Conservation (phyloP, 2,888 invertebrate species). For the Phragmatobia fuliginosa region DNA sequence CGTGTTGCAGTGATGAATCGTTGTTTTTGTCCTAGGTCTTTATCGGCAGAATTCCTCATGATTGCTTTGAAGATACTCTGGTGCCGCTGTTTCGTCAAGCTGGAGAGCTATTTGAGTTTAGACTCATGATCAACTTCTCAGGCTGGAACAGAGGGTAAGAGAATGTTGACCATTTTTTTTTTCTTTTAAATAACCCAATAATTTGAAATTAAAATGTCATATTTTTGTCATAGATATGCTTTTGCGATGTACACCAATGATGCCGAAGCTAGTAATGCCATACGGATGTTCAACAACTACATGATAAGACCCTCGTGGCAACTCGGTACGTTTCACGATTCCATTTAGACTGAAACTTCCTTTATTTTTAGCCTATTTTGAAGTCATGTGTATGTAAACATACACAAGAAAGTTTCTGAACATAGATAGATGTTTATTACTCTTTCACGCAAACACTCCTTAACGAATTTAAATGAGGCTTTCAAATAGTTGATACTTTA, state of each 20-base stretch:
- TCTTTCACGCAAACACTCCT: too few relatives aligned
- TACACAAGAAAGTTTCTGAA: too few relatives aligned
- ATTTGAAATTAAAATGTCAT: background rate
- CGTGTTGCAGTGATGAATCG: background rate
- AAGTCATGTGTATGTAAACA: too few relatives aligned
- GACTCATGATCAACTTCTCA: constrained; percentile 92
- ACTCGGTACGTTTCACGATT: constrained; percentile 74
- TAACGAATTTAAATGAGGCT: too few relatives aligned
- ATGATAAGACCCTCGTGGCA: constrained; percentile 89
- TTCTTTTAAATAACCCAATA: background rate
- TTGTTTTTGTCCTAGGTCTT: constrained; percentile 72
- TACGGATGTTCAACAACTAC: constrained; percentile 88
- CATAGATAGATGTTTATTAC: too few relatives aligned
- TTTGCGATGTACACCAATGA: constrained; percentile 89
- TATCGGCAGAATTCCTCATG: constrained; percentile 89
- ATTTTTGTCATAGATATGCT: constrained; percentile 84
- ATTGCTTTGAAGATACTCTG: constrained; percentile 88
- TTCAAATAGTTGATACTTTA: too few relatives aligned
- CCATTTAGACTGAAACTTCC: background rate
- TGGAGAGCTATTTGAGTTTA: constrained; percentile 90
- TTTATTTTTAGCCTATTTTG: background rate
- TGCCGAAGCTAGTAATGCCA: constrained; percentile 88
- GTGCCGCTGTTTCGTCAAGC: constrained; percentile 86
- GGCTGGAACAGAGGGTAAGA: constrained; percentile 90
- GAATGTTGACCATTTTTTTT: background rate